Evolutionary conservation across 2,797 vertebrate genomes (phyloP).

Genomic region (Jordanella pulchra): DNA sequence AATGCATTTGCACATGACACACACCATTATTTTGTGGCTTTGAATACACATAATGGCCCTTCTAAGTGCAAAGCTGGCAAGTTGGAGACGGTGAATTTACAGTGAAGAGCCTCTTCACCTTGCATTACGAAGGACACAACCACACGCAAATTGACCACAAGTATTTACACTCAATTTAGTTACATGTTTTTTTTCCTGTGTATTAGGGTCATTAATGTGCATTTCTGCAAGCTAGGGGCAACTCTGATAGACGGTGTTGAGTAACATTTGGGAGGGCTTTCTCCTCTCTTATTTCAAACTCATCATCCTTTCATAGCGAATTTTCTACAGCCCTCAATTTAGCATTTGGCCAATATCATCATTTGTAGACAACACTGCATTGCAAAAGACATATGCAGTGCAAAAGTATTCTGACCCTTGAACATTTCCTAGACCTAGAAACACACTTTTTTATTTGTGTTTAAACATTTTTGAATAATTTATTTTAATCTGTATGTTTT

Average conservation of each 20-base stretch:
- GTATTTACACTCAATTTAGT: constrained; percentile 14
- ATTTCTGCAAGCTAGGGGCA: not conserved
- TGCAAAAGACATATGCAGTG: not conserved
- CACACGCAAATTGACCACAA: constrained; percentile 15
- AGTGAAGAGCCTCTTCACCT: constrained; percentile 60
- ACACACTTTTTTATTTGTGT: not conserved
- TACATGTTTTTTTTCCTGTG: constrained; percentile 13
- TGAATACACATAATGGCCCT: constrained; percentile 62
- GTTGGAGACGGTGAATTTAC: constrained; percentile 45
- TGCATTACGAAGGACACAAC: constrained; percentile 47
- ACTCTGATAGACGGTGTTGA: not conserved
- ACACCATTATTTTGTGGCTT: constrained; percentile 58
- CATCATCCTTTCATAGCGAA: not conserved
- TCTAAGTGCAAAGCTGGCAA: constrained; percentile 61
- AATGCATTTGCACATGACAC: constrained; percentile 42
- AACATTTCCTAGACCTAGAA: not conserved
- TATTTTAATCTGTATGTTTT: not conserved
- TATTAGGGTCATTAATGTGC: constrained; percentile 9
- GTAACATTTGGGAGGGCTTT: not conserved
- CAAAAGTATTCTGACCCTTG: not conserved
- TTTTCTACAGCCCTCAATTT: not conserved
- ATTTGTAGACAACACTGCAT: not conserved
- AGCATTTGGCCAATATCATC: not conserved
- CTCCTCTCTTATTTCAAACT: not conserved
- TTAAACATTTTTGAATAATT: not conserved